Base-by-base conservation (phyloP, 2,113 vertebrate genomes). In the Capreolus pygargus region DNA sequence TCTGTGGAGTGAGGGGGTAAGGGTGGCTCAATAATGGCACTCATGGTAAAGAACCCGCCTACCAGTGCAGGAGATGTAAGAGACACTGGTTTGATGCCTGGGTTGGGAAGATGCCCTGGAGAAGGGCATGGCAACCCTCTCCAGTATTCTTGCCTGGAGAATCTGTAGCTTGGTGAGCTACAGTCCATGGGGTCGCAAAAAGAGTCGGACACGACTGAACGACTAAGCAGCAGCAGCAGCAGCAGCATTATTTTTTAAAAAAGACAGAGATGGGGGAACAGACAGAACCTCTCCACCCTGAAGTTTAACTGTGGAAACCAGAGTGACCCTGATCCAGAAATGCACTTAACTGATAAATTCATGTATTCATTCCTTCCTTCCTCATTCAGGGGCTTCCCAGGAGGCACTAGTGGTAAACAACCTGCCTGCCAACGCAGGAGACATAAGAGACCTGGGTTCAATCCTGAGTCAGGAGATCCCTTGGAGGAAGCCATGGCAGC, bases 1-100 rank as follows among this genome's bases (percentile, higher is more conserved):
- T 97, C 52, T 92, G 64, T n/a, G 43, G 54, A 58, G 10, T 95
- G 95, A 94, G 96, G 97, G 91, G 33, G 61, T 70, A 25, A 74
- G 67, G 67, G 39, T 39, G 67, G 19, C 13, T 39, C 36, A 23
- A 13, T 13, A 76, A 43, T 27, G 70, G 23, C 3, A 27, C 39
- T 39, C 7, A 0, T 27, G 13, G 39, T 43, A 7, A 27, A 76
- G 70, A 27, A 39, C 1, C 23, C 3, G 3, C 23, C 12, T 76
- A 14, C 5, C 6, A 27, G 4, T 39, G 21, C 70, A 7, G 70
- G 10, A 36, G n/a, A 36, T 0, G 0, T 27, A 76, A 43, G 36
- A 76, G 36, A 76, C 0, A 1, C 70, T 14, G 70, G 70, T 6
- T 74, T 25, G 36, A 43, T 43, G 3, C 36, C 70, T 76, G 36